These are phyloP conservation scores for Belgica antarctica DNA, from an alignment of 2,888 invertebrate species.

Conservation along the genomic window DNA sequence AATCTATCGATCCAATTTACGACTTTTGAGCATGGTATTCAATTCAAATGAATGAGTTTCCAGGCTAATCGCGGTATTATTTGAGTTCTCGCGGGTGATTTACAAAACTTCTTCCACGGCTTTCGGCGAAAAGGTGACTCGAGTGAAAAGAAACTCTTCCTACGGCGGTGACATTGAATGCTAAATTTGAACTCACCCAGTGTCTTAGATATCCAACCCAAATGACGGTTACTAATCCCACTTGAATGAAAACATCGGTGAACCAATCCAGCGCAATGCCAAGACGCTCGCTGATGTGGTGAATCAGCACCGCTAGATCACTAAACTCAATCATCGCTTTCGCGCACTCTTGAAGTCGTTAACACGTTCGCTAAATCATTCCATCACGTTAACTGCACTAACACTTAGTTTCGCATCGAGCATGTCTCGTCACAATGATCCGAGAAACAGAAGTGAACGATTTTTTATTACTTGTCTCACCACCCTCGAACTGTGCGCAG, in stretches of 20 bases:
- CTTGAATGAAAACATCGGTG: slow-evolving; percentile 31
- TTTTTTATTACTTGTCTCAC: neutral
- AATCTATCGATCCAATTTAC: slow-evolving; percentile 13
- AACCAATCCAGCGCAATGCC: slow-evolving; percentile 18
- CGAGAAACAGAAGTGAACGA: neutral
- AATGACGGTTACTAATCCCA: slow-evolving; percentile 34
- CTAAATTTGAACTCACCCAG: slow-evolving; percentile 26
- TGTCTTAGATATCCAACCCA: slow-evolving; percentile 31
- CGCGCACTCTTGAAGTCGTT: neutral
- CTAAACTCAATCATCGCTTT: slow-evolving; percentile 13
- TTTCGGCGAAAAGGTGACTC: no score
- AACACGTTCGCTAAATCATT: neutral
- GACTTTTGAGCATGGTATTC: slow-evolving; percentile 1
- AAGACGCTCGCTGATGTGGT: slow-evolving; percentile 8
- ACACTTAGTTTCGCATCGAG: neutral
- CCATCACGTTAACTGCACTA: neutral
- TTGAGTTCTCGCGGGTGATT: no score
- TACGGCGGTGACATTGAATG: slow-evolving; percentile 11
- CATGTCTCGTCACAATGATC: neutral
- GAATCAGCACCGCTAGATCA: slow-evolving; percentile 14
- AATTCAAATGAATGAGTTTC: no score
- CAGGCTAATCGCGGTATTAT: no score
- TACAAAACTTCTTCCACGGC: no score
- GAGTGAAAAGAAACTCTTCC: neutral
- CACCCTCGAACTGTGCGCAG: neutral